These are phyloP conservation scores for Oryzias javanicus DNA, from an alignment of 2,113 vertebrate genomes.

Conservation along the genomic window DNA sequence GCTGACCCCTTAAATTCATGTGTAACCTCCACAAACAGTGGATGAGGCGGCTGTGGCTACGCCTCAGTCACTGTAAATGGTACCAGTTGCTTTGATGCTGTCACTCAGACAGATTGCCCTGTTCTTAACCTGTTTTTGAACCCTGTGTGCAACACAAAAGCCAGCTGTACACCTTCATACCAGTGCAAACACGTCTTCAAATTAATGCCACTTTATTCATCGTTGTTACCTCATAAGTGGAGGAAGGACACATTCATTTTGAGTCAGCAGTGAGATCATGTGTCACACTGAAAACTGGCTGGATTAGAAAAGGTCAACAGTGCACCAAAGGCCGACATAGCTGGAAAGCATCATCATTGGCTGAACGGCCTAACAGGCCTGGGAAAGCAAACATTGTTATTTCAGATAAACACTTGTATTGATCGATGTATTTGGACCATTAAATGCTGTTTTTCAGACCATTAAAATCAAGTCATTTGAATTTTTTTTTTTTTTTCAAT, in stretches of 20 bases:
- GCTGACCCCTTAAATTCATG: constrained; percentile 22
- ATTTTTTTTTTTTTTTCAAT: background rate
- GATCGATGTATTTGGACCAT: background rate
- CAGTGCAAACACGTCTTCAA: constrained; percentile 56
- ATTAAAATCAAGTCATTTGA: background rate
- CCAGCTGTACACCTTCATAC: constrained; percentile 36
- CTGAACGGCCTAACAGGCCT: constrained; percentile 43
- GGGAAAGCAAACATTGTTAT: constrained; percentile 55
- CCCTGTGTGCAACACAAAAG: constrained; percentile 52
- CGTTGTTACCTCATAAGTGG: constrained; percentile 35
- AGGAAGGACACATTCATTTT: constrained; percentile 38
- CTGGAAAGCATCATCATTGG: constrained; percentile 47
- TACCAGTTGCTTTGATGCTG: constrained; percentile 60
- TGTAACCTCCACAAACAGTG: constrained; percentile 53
- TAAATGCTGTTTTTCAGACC: background rate
- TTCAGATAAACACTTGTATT: constrained; percentile 3
- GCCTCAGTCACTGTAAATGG: constrained; percentile 49
- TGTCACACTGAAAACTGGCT: constrained; percentile 21
- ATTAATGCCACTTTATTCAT: constrained; percentile 60
- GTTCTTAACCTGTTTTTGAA: constrained; percentile 65
- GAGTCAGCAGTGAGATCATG: constrained; percentile 38
- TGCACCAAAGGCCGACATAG: constrained; percentile 24
- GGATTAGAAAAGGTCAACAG: constrained; percentile 54
- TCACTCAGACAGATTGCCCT: constrained; percentile 57
- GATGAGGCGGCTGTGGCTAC: constrained; percentile 28